These are phyloP conservation scores for Osmerus mordax DNA, from an alignment of 2,113 vertebrate species.

Conservation along the genomic window DNA sequence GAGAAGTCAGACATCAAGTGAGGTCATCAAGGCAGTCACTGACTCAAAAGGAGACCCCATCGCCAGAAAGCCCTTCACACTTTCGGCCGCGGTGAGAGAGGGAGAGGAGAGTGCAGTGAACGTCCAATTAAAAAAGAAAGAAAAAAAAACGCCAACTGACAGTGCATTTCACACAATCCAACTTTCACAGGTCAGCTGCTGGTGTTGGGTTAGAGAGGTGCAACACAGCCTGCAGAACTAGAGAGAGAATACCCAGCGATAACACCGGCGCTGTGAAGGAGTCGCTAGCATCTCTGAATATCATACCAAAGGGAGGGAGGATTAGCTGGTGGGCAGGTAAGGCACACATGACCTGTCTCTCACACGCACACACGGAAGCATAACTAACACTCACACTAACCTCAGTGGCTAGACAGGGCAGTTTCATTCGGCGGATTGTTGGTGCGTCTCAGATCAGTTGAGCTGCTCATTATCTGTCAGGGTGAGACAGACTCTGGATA, in stretches of 20 bases:
- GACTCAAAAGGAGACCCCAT: background rate
- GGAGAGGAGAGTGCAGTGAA: too few species aligned
- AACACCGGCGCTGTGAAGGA: background rate
- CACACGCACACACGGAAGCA: background rate
- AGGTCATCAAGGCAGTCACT: background rate
- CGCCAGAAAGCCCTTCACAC: slow-evolving; percentile 2
- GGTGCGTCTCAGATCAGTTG: slow-evolving; percentile 28
- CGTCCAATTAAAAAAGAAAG: slow-evolving; percentile 6
- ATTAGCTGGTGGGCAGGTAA: slow-evolving; percentile 23
- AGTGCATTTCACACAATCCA: slow-evolving; percentile 2
- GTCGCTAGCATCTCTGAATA: too few species aligned
- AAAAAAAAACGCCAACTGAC: too few species aligned
- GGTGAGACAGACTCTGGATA: too few species aligned
- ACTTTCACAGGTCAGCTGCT: slow-evolving; percentile 26
- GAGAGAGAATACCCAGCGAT: background rate
- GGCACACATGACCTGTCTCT: background rate
- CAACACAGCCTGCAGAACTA: slow-evolving; percentile 14
- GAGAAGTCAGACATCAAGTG: too few species aligned
- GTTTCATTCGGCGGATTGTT: slow-evolving; percentile 18
- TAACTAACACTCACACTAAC: background rate
- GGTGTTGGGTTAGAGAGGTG: background rate
- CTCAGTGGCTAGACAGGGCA: background rate
- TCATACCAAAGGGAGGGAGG: background rate
- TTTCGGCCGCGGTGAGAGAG: background rate
- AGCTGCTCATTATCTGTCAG: slow-evolving; percentile 3